Evolutionary conservation across 1,140 invertebrate genomes (phyloP), one percentile per base, ranked within the genome.

Genomic region (Charaxes varanes): DNA sequence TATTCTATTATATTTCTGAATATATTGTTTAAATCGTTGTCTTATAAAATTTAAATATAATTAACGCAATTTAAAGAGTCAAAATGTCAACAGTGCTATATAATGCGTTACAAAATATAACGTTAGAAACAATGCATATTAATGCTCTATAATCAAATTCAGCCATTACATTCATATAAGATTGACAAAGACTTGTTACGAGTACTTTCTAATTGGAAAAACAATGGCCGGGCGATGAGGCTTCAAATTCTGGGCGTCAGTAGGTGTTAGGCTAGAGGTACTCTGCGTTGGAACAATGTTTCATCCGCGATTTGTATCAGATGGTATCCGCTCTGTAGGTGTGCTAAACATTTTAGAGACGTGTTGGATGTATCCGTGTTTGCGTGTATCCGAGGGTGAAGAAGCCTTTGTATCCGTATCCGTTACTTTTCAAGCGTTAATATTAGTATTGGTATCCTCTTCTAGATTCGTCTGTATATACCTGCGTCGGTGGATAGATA

Each of bases 261-360:
- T 63, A 73, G 67, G 65, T 69, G 70, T 69, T 55, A 72, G n/a
- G n/a, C n/a, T n/a, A n/a, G n/a, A 66, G 54, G 17, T 26, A 28
- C 27, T 10, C 16, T 56, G 55, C 61, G 56, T 55, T 54, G 46
- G 27, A 41, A 44, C 54, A 45, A 47, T 50, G 48, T 53, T 51
- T 59, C 59, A 67, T 60, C 50, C 48, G 40, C 50, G 70, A 70
- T 76, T 46, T 23, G 60, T 72, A 76, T 76, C 70, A 45, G 47
- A 35, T 38, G 48, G 51, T 47, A 52, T 56, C 52, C 45, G 41
- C 51, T 44, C 53, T 40, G 41, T 41, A 54, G 52, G 62, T 63
- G 56, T 51, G 64, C 27, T 28, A 7, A 3, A 14, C 27, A 3
- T 27, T 12, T 8, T 26, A 10, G 23, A 26, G 23, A 26, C 10